Evolutionary conservation across 2,888 invertebrate genomes (phyloP), one percentile per base, ranked within the genome.

Genomic region (Macropis europaea): DNA sequence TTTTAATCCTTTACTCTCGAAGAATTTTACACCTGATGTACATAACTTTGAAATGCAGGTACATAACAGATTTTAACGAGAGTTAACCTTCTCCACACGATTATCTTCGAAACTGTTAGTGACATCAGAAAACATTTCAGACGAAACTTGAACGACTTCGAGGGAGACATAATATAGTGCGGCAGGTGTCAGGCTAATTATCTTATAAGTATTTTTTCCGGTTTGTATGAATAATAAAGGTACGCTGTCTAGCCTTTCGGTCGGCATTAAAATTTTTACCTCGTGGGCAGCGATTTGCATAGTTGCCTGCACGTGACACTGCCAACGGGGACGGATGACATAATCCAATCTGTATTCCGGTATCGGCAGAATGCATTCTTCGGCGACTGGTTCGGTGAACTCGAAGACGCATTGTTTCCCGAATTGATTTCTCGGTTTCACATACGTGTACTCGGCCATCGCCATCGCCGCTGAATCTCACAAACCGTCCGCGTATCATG

Each of bases 391-490:
- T n/a, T 94, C 93, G 83, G 92, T 93, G 82, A 95, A 94, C 69
- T 92, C 92, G 86, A 96, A 96, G 47, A 93, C 87, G 52, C 93
- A 93, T 83, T 95, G 94, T 77, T 92, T 91, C 0, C 96, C 96
- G 87, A 95, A 96, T 72, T 94, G 92, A 75, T 91, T 92, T 40
- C 96, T 92, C 77, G 93, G 93, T 88, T 93, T 95, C 70, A 94
- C 93, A 85, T 95, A 95, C 13, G 91, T 90, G 84, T 91, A 93
- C 74, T 90, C 89, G 17, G 91, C 84, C 77, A 92, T 91, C 91
- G 91, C 92, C 54, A 34, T 74, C 9, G 57, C 2, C 9, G 11
- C 17, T n/a, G 17, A 7, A 3, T 13, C 19, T 61, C 38, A 38
- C 30, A 42, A 11, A 2, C 22, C 4, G 0, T 13, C 1, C 2